These are phyloP conservation scores for Entomobrya proxima DNA, from an alignment of 2,888 invertebrate genomes.

Conservation along the genomic window DNA sequence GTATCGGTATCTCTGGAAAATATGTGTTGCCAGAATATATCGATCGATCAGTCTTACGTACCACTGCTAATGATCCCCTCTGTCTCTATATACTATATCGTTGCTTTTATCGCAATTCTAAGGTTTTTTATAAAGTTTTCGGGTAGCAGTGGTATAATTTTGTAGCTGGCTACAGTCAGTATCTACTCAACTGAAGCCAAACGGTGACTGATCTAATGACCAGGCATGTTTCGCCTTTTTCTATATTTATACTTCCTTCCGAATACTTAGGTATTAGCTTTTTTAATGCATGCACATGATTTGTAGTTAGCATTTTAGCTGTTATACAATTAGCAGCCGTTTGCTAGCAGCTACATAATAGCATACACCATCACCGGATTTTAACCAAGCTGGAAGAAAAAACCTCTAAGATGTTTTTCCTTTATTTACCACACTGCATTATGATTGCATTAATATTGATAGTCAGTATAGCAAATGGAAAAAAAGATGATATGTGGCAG, in stretches of 20 bases:
- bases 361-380: no score
- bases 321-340: not conserved
- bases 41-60: not conserved
- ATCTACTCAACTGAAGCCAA: not conserved
- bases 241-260: constrained; percentile 54
- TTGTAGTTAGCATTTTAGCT: not conserved
- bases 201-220: constrained; percentile 25
- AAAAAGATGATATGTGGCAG: not conserved
- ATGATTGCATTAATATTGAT: no score
- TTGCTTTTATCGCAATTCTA: not conserved
- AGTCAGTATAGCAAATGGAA: no score
- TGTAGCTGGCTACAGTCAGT: not conserved
- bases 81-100: not conserved
- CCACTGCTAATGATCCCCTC: not conserved
- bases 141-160: not conserved
- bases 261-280: not conserved
- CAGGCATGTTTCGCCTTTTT: not conserved
- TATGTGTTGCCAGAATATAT: not conserved
- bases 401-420: no score
- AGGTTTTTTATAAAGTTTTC: not conserved
- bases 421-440: no score
- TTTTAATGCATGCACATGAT: not conserved
- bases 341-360: not conserved
- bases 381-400: no score
- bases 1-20: not conserved